Evolutionary conservation across 1,140 invertebrate species (phyloP).

Genomic region (Leucophenga varia): DNA sequence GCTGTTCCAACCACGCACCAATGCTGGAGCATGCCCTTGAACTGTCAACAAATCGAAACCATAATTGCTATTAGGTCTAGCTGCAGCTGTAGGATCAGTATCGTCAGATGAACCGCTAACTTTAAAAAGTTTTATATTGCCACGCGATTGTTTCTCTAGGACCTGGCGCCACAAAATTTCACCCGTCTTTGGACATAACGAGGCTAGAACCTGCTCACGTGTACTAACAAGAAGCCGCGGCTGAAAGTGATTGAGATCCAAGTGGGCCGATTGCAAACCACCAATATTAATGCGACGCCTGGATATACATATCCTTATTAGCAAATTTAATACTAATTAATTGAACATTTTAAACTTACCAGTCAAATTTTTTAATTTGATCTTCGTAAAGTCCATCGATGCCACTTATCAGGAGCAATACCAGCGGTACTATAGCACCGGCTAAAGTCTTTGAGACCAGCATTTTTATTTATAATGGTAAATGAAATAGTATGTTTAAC

Average conservation of each 20-base stretch:
- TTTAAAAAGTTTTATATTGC: conserved; percentile 65
- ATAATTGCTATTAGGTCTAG: conserved; percentile 35
- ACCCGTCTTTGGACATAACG: conserved; percentile 79
- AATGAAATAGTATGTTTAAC: too few species aligned
- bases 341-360: conserved; percentile 63
- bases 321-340: not conserved
- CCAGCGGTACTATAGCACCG: conserved; percentile 18
- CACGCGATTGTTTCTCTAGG: conserved; percentile 66
- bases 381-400: conserved; percentile 77
- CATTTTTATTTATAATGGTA: conserved; percentile 30
- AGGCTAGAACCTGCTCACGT: conserved; percentile 84
- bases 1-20: conserved; percentile 77
- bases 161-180: conserved; percentile 81
- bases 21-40: conserved; percentile 68
- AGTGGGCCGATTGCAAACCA: conserved; percentile 74
- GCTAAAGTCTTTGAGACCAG: conserved; percentile 6
- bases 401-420: conserved; percentile 31
- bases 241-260: conserved; percentile 70
- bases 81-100: conserved; percentile 57
- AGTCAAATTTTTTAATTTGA: conserved; percentile 90
- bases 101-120: conserved; percentile 45
- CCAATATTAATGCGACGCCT: conserved; percentile 87
- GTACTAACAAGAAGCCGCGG: conserved; percentile 82
- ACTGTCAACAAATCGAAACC: conserved; percentile 69
- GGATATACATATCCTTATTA: not conserved